A percentile compares a stretch with the other conserved stretches of the same genome.
Conservation (phyloP, 2,797 vertebrate species). For the Diceros bicornis region DNA sequence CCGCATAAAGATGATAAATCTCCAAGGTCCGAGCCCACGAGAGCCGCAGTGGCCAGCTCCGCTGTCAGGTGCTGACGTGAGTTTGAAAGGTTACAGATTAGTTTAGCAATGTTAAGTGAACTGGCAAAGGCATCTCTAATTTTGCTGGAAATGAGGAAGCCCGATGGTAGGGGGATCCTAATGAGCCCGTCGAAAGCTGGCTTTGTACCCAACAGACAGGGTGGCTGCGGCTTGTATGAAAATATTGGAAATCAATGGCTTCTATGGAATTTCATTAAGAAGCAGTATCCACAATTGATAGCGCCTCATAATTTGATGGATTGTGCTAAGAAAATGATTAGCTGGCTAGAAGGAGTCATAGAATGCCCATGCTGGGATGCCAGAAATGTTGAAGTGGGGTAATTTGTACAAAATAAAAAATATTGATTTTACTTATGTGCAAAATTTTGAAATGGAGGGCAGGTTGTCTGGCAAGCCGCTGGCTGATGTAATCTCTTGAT, state of each 20-base stretch:
- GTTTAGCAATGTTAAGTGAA: constrained; percentile 95
- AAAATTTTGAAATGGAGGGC: constrained; percentile 91
- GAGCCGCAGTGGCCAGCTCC: constrained; percentile 79
- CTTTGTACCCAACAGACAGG: constrained; percentile 98
- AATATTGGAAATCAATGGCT: constrained; percentile 99
- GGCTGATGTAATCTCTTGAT: constrained; percentile 93
- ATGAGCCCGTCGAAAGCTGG: constrained; percentile 97
- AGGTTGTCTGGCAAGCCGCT: constrained; percentile 87
- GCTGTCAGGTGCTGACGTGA: constrained; percentile 90
- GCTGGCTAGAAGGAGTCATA: constrained; percentile 94
- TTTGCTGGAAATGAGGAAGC: constrained; percentile 96
- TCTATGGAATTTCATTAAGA: constrained; percentile 99
- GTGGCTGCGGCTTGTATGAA: constrained; percentile 97
- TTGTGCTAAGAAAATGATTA: constrained; percentile 99
- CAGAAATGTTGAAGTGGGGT: constrained; percentile 95
- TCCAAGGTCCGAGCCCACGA: constrained; percentile 80
- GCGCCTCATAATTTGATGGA: constrained; percentile 99
- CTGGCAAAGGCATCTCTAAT: constrained; percentile 96
- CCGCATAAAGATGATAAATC: constrained; percentile 88
- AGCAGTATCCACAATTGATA: constrained; percentile 99
- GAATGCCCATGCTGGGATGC: constrained; percentile 92
- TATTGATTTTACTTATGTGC: constrained; percentile 97
- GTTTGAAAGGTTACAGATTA: constrained; percentile 92
- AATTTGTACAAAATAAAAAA: constrained; percentile 97
- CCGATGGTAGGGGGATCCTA: constrained; percentile 96